A percentile compares a stretch with the other conserved stretches of the same genome.
phyloP scores from a whole-genome alignment of 92 coral and sea anemone species.

The Siderastrea radians region DNA sequence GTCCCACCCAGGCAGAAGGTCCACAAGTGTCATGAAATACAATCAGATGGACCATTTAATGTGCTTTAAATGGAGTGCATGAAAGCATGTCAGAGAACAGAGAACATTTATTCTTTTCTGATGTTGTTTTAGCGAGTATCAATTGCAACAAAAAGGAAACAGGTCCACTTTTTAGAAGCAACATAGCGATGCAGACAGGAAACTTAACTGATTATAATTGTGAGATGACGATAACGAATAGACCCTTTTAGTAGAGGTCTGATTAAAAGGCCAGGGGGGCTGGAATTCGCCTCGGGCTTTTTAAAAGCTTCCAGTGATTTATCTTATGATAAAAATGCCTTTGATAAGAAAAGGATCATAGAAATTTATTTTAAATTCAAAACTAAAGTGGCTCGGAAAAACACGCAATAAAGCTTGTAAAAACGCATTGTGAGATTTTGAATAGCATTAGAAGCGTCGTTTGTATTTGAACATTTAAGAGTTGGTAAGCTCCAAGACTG shows the following conservation, averaged over 20 bases:
- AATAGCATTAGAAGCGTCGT: neutral
- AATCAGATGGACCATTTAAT: neutral
- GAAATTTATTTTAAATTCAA: slow-evolving; percentile 9
- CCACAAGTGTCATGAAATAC: neutral
- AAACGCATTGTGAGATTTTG: neutral
- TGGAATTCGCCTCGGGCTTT: slow-evolving; percentile 31
- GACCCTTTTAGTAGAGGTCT: neutral
- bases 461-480: neutral
- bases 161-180: neutral
- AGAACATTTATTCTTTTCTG: neutral
- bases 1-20: slow-evolving; percentile 11
- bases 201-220: neutral
- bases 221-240: neutral
- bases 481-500: neutral
- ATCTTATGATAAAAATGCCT: neutral
- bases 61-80: slow-evolving; percentile 14
- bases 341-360: neutral
- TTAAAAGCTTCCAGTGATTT: neutral
- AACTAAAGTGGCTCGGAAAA: neutral
- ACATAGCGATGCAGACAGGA: neutral
- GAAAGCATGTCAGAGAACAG: neutral
- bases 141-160: neutral
- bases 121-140: neutral
- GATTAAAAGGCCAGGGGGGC: neutral
- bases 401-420: neutral